Conservation (phyloP, 2,888 invertebrate genomes). For the Megastigmus dorsalis region DNA sequence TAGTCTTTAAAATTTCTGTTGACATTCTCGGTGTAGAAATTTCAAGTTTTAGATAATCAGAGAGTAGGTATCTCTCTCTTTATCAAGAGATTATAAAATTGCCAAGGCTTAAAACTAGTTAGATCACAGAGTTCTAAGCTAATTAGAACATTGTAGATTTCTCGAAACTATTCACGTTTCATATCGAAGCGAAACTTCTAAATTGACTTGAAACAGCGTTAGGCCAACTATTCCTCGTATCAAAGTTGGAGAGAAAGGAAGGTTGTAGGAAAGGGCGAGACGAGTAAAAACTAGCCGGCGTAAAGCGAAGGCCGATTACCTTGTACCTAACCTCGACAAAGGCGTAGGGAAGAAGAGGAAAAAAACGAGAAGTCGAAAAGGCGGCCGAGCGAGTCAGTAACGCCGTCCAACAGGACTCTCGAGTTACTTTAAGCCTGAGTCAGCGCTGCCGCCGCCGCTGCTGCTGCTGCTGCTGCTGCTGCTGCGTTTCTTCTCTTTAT, state of each 20-base stretch:
- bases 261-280: neutral
- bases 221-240: neutral
- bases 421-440: slow-evolving; percentile 45
- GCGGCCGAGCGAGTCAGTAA: slow-evolving; percentile 43
- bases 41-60: too few species aligned
- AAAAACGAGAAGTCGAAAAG: neutral
- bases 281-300: neutral
- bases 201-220: too few species aligned
- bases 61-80: too few species aligned
- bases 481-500: neutral
- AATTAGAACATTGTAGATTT: too few species aligned
- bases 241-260: too few species aligned
- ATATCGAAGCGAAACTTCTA: too few species aligned
- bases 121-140: too few species aligned
- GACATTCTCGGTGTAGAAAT: too few species aligned
- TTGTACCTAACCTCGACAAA: slow-evolving; percentile 22
- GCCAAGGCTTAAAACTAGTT: too few species aligned
- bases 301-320: slow-evolving; percentile 46
- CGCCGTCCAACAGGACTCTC: slow-evolving; percentile 35
- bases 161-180: too few species aligned
- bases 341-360: slow-evolving; percentile 21
- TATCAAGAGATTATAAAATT: too few species aligned
- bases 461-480: slow-evolving; percentile 2
- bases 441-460: slow-evolving; percentile 22
- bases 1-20: too few species aligned